These are phyloP conservation scores for Balanococcus diminutus DNA, from an alignment of 2,888 invertebrate species.

Conservation along the genomic window DNA sequence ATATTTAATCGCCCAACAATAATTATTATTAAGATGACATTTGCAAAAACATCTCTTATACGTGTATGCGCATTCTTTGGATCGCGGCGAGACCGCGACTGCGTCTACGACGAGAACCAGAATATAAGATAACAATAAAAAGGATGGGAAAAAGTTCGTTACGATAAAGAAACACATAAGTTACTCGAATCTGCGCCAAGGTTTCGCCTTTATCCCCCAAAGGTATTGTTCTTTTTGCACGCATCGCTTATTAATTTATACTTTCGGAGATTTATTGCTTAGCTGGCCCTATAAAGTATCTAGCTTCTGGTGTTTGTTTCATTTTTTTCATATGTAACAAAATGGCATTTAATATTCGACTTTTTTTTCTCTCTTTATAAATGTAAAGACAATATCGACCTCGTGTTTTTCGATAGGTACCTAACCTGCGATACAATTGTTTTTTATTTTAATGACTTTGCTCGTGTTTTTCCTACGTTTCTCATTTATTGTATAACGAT, in stretches of 20 bases:
- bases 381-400: neutral
- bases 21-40: conserved; percentile 8
- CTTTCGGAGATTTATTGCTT: neutral
- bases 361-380: neutral
- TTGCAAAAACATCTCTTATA: neutral
- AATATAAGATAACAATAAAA: neutral
- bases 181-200: neutral
- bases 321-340: neutral
- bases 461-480: too few species aligned
- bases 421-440: neutral
- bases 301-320: neutral
- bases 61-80: neutral
- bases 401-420: neutral
- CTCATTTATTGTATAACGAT: too few species aligned
- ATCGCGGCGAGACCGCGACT: neutral
- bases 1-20: neutral
- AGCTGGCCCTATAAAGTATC: neutral
- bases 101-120: neutral
- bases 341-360: neutral
- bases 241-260: conserved; percentile 21
- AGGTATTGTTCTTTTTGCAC: conserved; percentile 24
- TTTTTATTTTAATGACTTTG: neutral
- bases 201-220: neutral
- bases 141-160: conserved; percentile 27
- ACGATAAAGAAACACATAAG: neutral